Base-by-base conservation (phyloP, 2,797 vertebrate species). In the Sibirionetta formosa region DNA sequence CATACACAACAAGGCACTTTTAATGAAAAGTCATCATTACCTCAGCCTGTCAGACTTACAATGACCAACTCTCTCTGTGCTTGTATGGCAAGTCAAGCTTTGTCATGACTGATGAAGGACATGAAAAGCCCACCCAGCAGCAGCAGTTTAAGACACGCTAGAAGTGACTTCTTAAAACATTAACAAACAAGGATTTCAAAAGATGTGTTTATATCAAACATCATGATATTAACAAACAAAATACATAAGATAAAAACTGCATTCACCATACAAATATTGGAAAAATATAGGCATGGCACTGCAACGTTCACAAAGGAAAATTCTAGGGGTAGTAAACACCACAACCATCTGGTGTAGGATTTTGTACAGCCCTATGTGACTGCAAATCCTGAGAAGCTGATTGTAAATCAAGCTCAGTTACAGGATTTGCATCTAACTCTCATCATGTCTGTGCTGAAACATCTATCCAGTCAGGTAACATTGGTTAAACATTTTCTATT, bases 51-150 rank as follows among this genome's bases (percentile, higher is more conserved):
- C 72, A 44, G 20, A 69, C 11, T 48, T 48, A 24, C 2, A 42
- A 35, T 1, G 1, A 68, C 31, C 53, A 31, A 16, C 7, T 77
- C 60, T 11, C 64, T 79, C 35, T 56, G 15, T 19, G 31, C 61
- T 50, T 29, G 3, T 22, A 31, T 7, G 42, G 50, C 44, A 29
- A 81, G 42, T 31, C 35, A 70, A 82, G 53, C 17, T 71, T 76
- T 46, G 75, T 60, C n/a, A 50, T 8, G 18, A 75, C 53, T 46
- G 48, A 46, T 14, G 33, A 60, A 60, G 13, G 26, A 54, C 56
- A 35, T 0, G 0, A 79, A 63, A 69, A 23, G 1, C 4, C 9
- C 18, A 8, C 2, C 31, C 46, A 75, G 38, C 16, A 24, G 35
- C 35, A 81, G 10, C 20, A 70, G 19, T 24, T 77, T 50, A 93